phyloP scores from a whole-genome alignment of 2,797 vertebrate genomes.

The Pristis pectinata region DNA sequence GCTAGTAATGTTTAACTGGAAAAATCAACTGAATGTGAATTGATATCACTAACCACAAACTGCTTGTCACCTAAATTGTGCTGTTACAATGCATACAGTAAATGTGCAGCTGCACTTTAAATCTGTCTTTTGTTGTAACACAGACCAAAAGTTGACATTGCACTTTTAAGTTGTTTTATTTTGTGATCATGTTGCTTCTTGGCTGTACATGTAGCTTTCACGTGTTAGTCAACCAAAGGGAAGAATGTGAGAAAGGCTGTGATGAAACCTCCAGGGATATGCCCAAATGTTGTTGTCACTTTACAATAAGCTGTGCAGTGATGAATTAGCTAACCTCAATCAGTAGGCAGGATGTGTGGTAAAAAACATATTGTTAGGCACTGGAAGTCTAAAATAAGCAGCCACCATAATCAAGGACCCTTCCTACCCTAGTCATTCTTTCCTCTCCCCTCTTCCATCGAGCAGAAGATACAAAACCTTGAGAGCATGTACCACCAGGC shows the following conservation, averaged over 20 bases:
- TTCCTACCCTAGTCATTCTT: too few species aligned
- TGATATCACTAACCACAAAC: neutral
- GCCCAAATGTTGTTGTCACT: neutral
- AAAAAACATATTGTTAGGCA: too few species aligned
- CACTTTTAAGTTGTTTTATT: neutral
- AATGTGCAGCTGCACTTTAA: neutral
- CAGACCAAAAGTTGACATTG: too few species aligned
- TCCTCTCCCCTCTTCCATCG: too few species aligned
- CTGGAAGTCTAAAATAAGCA: too few species aligned
- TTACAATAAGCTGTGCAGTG: neutral
- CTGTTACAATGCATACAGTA: neutral
- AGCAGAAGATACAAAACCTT: too few species aligned
- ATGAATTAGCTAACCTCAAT: neutral
- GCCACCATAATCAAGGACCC: too few species aligned
- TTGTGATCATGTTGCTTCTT: neutral
- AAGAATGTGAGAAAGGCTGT: neutral
- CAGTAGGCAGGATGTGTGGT: neutral
- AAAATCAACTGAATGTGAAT: neutral
- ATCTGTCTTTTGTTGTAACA: neutral
- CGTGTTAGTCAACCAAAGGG: neutral
- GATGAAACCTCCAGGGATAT: neutral
- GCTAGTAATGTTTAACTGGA: neutral
- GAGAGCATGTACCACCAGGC: too few species aligned
- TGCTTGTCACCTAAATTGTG: neutral
- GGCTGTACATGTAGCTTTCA: neutral